A percentile compares a stretch with the other conserved stretches of the same genome.
Evolutionary conservation across 2,113 vertebrate species (phyloP).

Genomic region (Scartelaos histophorus): DNA sequence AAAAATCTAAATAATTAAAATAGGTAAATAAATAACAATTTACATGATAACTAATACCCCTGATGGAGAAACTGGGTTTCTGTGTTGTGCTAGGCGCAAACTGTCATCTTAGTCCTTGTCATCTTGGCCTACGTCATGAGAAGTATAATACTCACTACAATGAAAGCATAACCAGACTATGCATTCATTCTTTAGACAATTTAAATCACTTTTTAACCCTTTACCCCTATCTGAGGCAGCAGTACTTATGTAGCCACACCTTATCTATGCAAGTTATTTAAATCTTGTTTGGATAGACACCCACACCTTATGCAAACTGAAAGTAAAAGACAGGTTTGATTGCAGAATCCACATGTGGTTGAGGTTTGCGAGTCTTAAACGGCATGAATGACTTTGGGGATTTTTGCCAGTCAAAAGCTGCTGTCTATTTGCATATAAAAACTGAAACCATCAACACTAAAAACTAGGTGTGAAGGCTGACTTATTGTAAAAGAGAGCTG

Average conservation of each 20-base stretch:
- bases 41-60: too few species aligned
- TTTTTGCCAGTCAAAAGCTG: neutral
- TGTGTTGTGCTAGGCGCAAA: too few species aligned
- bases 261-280: neutral
- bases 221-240: neutral
- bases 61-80: too few species aligned
- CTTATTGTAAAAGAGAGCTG: neutral
- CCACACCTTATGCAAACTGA: neutral
- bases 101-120: too few species aligned
- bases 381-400: neutral
- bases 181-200: neutral
- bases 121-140: too few species aligned
- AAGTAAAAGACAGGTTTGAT: neutral
- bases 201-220: neutral
- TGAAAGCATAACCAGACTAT: too few species aligned
- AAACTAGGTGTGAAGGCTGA: neutral
- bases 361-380: neutral
- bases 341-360: neutral
- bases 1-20: too few species aligned
- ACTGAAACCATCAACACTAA: neutral
- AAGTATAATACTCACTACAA: too few species aligned
- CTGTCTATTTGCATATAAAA: neutral
- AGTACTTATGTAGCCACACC: neutral
- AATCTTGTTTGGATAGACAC: neutral
- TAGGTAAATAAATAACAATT: too few species aligned